Evolutionary conservation across 2,113 vertebrate species (phyloP).

Genomic region (Ondatra zibethicus): DNA sequence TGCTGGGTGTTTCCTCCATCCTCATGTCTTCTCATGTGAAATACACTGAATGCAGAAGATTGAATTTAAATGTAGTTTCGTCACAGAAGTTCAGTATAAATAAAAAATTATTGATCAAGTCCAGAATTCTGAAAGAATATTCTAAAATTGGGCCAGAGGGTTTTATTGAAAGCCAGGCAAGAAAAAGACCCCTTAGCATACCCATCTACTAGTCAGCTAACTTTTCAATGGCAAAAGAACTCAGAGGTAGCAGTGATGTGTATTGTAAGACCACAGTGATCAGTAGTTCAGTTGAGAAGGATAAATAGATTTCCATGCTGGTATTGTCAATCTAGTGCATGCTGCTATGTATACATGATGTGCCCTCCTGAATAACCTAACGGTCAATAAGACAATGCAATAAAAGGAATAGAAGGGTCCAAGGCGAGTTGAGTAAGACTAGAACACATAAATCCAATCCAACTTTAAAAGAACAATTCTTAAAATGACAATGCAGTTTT

Average conservation of each 20-base stretch:
- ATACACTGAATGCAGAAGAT: neutral
- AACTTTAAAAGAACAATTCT: neutral
- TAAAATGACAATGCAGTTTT: neutral
- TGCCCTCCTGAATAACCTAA: neutral
- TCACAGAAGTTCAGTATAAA: slow-evolving; percentile 2
- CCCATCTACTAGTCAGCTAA: neutral
- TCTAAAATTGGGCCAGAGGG: neutral
- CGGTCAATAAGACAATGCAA: neutral
- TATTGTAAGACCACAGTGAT: neutral
- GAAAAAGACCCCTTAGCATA: neutral
- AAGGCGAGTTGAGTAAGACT: neutral
- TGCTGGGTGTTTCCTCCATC: neutral
- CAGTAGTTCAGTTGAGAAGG: neutral
- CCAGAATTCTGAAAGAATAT: slow-evolving; percentile 23
- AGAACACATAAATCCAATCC: neutral
- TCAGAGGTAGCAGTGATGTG: neutral
- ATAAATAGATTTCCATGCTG: neutral
- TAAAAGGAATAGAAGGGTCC: neutral
- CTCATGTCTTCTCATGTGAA: neutral
- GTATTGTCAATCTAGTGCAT: neutral
- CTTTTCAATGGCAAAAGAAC: neutral
- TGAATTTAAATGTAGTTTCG: slow-evolving; percentile 36
- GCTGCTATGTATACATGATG: neutral
- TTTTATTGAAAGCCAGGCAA: slow-evolving; percentile 50
- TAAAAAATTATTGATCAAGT: slow-evolving; percentile 20